Base-by-base conservation (phyloP, 2,797 vertebrate genomes). In the Apogon hyalosoma region DNA sequence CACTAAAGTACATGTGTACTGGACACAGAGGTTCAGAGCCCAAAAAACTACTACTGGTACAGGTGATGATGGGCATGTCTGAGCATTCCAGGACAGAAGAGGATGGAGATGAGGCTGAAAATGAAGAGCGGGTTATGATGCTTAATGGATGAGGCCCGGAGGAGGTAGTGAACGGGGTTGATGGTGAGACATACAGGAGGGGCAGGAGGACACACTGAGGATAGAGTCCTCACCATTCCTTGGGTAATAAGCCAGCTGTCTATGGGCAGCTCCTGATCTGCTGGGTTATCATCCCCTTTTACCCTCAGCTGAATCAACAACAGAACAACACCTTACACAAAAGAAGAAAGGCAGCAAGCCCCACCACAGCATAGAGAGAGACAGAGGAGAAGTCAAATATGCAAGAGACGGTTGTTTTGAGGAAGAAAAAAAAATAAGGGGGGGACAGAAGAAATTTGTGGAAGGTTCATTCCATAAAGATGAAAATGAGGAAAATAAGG, bases 211-310 rank as follows among this genome's bases (percentile, higher is more conserved):
- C 81, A 93, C 90, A 93, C 85, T 83, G 85, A 87, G 83, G 87
- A 87, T 83, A 92, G 92, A 93, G 90, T 94, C 95, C 96, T 99
- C 98, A 99, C 98, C 98, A 99, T 99, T 99, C 98, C 98, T 98
- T 99, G 98, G 92, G 96, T 96, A 92, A 98, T 97, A 91, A 99
- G 98, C 98, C 98, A 99, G 96, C 95, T 97, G 97, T 99, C 98
- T 98, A 99, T 99, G 90, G 98, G 98, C 88, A 93, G 92, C 93
- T 98, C 96, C 96, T 96, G 92, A 93, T 95, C 96, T 93, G 94
- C 93, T 56, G 90, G 90, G 90, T 94, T 95, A 93, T 95, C 96
- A 96, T 90, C 89, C 89, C 94, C 93, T 94, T 95, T 95, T 90
- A 94, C 94, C 95, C 94, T 97, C 95, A 93, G 96, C 97, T 98